A percentile compares a stretch with the other conserved stretches of the same genome.
Conservation (phyloP, 1,140 invertebrate genomes). For the Drosophila eugracilis region DNA sequence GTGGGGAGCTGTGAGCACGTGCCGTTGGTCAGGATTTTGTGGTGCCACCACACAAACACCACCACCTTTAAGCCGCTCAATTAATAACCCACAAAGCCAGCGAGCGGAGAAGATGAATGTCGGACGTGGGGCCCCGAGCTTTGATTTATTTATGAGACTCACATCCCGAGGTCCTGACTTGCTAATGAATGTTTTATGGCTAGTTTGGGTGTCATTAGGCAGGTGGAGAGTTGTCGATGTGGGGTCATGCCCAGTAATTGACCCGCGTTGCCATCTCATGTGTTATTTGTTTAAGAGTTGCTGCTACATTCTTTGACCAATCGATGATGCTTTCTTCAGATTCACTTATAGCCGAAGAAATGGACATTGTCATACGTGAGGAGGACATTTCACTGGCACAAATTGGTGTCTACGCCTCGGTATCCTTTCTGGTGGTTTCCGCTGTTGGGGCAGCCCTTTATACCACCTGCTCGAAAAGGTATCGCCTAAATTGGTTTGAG, state of each 20-base stretch:
- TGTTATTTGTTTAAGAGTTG: background rate
- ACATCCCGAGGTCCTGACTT: constrained; percentile 22
- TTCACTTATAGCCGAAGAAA: constrained; percentile 19
- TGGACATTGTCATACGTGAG: constrained; percentile 82
- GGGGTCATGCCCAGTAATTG: constrained; percentile 37
- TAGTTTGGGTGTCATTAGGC: constrained; percentile 56
- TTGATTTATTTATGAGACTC: constrained; percentile 67
- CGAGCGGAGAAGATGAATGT: constrained; percentile 9
- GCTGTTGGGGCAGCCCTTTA: constrained; percentile 85
- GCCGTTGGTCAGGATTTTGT: constrained; percentile 41
- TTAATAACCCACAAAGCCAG: constrained; percentile 59
- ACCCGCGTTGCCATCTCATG: constrained; percentile 18
- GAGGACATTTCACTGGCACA: constrained; percentile 81
- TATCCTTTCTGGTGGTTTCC: constrained; percentile 80
- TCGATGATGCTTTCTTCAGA: background rate
- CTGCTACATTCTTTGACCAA: background rate
- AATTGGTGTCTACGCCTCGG: constrained; percentile 78
- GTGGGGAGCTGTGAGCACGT: constrained; percentile 53
- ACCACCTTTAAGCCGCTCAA: constrained; percentile 67
- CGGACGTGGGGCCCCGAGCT: constrained; percentile 12
- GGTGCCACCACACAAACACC: constrained; percentile 16
- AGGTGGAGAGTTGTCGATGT: constrained; percentile 5
- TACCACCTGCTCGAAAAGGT: constrained; percentile 85
- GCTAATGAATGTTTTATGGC: constrained; percentile 72
- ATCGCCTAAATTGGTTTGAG: constrained; percentile 86